A percentile compares a stretch with the other conserved stretches of the same genome.
Evolutionary conservation across 2,888 invertebrate species (phyloP).

Genomic region (Mythimna albipuncta): DNA sequence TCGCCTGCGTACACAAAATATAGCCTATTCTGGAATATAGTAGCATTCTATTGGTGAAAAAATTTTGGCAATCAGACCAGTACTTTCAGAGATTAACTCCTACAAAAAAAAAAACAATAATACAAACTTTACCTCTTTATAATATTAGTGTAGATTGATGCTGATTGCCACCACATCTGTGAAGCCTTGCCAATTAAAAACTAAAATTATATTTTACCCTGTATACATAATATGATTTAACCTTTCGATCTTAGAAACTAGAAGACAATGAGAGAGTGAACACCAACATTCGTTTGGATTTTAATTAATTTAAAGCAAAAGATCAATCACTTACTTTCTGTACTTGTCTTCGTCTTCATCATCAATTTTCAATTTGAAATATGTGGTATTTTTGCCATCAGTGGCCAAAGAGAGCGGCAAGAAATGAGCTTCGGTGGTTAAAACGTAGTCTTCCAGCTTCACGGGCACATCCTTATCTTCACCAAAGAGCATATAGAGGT

Average conservation of each 20-base stretch:
- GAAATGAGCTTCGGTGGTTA: constrained; percentile 98
- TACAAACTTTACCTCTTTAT: too few species aligned
- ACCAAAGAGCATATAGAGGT: constrained; percentile 97
- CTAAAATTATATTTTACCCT: neutral
- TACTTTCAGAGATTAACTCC: too few species aligned
- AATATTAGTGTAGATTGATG: too few species aligned
- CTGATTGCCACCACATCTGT: neutral
- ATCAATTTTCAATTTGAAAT: constrained; percentile 86
- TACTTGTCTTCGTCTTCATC: constrained; percentile 86
- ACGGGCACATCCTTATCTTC: constrained; percentile 95
- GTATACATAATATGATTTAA: neutral
- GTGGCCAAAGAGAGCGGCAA: constrained; percentile 96
- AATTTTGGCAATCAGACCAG: too few species aligned
- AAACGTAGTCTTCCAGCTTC: constrained; percentile 96
- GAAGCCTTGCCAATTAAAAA: neutral
- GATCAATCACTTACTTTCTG: constrained; percentile 78
- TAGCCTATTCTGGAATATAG: too few species aligned
- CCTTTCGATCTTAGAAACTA: too few species aligned
- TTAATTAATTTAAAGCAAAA: neutral
- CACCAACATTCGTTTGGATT: too few species aligned
- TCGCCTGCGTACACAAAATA: too few species aligned
- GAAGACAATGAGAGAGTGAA: too few species aligned
- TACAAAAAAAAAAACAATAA: too few species aligned
- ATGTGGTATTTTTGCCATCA: constrained; percentile 88
- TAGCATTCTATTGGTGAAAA: too few species aligned